phyloP scores from a whole-genome alignment of 2,113 vertebrate genomes.

The Shinisaurus crocodilurus region DNA sequence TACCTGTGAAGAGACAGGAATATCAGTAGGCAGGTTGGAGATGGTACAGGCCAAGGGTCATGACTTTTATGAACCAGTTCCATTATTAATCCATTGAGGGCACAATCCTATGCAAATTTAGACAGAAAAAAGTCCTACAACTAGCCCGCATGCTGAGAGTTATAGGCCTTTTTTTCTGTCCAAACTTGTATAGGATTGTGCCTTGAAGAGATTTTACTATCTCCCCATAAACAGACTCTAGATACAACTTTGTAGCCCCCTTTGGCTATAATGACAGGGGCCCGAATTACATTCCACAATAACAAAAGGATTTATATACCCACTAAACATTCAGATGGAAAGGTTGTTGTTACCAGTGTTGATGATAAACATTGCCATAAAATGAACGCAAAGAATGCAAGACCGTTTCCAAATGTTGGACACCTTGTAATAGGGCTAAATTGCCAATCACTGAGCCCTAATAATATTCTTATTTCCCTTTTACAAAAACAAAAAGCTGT shows the following conservation, averaged over 20 bases:
- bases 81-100: background rate
- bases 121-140: too few species aligned
- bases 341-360: background rate
- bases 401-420: background rate
- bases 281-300: background rate
- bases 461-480: background rate
- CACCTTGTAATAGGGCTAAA: background rate
- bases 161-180: too few species aligned
- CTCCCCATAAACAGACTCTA: background rate
- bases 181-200: too few species aligned
- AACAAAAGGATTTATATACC: background rate
- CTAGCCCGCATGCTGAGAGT: too few species aligned
- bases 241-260: background rate
- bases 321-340: background rate
- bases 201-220: background rate
- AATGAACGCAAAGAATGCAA: background rate
- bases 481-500: background rate
- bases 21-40: background rate
- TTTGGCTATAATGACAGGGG: background rate
- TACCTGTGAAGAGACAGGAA: background rate
- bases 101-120: too few species aligned
- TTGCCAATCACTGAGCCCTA: background rate
- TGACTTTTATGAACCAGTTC: background rate
- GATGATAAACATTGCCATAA: background rate
- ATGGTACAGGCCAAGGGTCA: background rate